Percentiles rank a stretch among this genome's conserved stretches.
These are phyloP conservation scores for Pteropus alecto DNA, from an alignment of 2,113 vertebrate species.

Conservation along the genomic window DNA sequence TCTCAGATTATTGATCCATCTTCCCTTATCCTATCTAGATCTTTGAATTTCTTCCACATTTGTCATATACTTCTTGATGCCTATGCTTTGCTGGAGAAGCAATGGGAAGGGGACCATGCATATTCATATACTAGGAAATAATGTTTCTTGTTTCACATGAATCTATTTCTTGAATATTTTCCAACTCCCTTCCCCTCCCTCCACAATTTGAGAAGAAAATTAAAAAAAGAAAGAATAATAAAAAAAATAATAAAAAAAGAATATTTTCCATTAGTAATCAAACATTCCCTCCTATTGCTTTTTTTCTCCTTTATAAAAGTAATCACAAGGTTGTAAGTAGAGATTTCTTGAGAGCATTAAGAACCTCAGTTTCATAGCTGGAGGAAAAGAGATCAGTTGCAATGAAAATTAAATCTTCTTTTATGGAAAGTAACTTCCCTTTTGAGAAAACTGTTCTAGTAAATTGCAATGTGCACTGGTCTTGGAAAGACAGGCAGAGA, in stretches of 20 bases:
- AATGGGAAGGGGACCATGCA: neutral
- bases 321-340: slow-evolving; percentile 28
- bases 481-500: neutral
- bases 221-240: neutral
- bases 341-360: slow-evolving; percentile 23
- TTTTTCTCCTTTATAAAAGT: neutral
- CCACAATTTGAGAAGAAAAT: neutral
- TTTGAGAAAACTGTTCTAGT: slow-evolving; percentile 20
- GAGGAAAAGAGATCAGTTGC: slow-evolving; percentile 27
- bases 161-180: neutral
- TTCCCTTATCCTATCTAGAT: neutral
- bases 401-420: slow-evolving; percentile 43
- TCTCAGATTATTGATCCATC: neutral
- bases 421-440: slow-evolving; percentile 28
- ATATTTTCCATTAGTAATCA: neutral
- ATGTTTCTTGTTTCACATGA: neutral
- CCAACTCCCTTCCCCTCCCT: neutral
- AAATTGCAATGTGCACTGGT: neutral
- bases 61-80: neutral
- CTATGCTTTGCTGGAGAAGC: neutral
- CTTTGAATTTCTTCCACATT: neutral
- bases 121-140: neutral
- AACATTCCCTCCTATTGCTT: neutral
- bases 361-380: slow-evolving; percentile 39
- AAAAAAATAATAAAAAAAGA: neutral